Evolutionary conservation across 2,888 invertebrate genomes (phyloP).

Genomic region (Hanleya hanleyi): DNA sequence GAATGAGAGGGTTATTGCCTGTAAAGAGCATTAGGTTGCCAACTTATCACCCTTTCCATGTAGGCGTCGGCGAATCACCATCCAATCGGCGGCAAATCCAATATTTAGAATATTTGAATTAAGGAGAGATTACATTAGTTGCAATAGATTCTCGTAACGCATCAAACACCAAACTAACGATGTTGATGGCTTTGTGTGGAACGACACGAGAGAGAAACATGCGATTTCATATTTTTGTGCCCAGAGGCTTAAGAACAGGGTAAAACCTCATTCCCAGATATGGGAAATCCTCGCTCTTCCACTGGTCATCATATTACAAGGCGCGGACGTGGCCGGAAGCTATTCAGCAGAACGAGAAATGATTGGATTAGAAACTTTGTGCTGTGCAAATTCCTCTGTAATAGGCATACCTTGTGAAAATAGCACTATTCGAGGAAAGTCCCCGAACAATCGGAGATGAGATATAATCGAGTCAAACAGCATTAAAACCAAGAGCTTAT

Average conservation of each 20-base stretch:
- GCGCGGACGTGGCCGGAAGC: background rate
- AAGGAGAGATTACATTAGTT: background rate
- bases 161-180: background rate
- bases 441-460: background rate
- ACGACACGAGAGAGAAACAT: background rate
- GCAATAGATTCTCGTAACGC: background rate
- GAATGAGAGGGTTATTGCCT: too few relatives aligned
- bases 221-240: background rate
- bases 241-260: background rate
- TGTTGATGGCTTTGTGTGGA: background rate
- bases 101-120: background rate
- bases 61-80: too few relatives aligned
- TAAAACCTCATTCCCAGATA: background rate
- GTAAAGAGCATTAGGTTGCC: too few relatives aligned
- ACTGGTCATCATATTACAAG: background rate
- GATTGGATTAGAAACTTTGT: slow-evolving; percentile 8
- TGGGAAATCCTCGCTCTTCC: background rate
- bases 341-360: background rate
- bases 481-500: background rate
- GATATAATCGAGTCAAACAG: background rate
- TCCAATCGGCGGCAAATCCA: background rate
- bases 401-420: background rate
- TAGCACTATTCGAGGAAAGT: background rate
- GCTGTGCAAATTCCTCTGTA: background rate
- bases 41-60: background rate